Percentiles rank a stretch among this genome's conserved stretches.
Conservation (phyloP, 2,888 invertebrate genomes). For the Alitta virens region DNA sequence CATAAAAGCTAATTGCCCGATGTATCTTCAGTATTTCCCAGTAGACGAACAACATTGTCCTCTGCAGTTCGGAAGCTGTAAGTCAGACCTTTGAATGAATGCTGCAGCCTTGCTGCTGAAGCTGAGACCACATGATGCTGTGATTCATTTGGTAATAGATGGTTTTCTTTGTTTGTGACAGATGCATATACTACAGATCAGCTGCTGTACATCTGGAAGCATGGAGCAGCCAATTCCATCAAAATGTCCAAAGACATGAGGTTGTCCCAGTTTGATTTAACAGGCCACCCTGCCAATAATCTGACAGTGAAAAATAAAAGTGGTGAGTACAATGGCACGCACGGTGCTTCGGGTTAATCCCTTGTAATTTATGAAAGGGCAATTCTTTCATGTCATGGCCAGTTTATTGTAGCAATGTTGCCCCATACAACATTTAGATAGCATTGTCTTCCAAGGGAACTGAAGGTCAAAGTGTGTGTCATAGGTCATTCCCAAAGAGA, state of each 20-base stretch:
- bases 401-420: too few relatives aligned
- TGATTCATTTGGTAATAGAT: too few relatives aligned
- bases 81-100: constrained; percentile 39
- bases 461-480: too few relatives aligned
- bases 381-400: too few relatives aligned
- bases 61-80: constrained; percentile 75
- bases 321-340: constrained; percentile 3
- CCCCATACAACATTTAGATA: too few relatives aligned
- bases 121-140: too few relatives aligned
- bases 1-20: constrained; percentile 79
- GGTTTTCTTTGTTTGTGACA: constrained; percentile 1
- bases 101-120: too few relatives aligned
- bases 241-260: constrained; percentile 24
- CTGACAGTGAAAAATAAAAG: constrained; percentile 20
- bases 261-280: constrained; percentile 29
- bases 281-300: constrained; percentile 22
- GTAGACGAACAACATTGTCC: constrained; percentile 82
- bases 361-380: too few relatives aligned
- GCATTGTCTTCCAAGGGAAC: too few relatives aligned
- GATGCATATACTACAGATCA: constrained; percentile 28
- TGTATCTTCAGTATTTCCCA: constrained; percentile 71
- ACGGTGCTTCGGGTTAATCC: too few relatives aligned
- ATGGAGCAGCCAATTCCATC: constrained; percentile 25
- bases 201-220: constrained; percentile 28
- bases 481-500: too few relatives aligned